Percentiles rank a stretch among this genome's conserved stretches.
Conservation (phyloP, 2,888 invertebrate genomes). For the Volucella bombylans region DNA sequence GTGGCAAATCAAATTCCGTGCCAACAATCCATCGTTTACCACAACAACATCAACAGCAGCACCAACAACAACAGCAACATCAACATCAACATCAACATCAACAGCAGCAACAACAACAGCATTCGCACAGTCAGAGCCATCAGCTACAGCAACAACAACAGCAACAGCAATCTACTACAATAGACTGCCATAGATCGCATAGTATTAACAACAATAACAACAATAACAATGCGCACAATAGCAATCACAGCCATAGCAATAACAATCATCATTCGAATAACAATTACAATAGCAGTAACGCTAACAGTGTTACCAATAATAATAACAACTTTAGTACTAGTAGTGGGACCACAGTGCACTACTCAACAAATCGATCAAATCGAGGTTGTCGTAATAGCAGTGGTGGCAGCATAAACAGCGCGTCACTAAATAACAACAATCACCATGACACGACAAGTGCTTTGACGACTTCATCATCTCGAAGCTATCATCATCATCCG, state of each 20-base stretch:
- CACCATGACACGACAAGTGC: conserved; percentile 60
- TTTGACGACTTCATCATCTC: conserved; percentile 75
- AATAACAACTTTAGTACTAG: conserved; percentile 73
- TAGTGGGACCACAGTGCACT: conserved; percentile 76
- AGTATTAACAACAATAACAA: conserved; percentile 70
- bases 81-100: conserved; percentile 53
- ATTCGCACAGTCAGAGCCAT: conserved; percentile 57
- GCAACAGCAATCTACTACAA: conserved; percentile 73
- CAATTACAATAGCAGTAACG: conserved; percentile 65
- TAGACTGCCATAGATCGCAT: conserved; percentile 75
- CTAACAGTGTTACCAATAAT: conserved; percentile 74
- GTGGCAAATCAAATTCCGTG: conserved; percentile 83
- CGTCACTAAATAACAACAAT: conserved; percentile 75
- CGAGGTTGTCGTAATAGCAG: conserved; percentile 56
- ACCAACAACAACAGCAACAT: conserved; percentile 23
- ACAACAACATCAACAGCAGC: conserved; percentile 80
- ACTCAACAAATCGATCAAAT: conserved; percentile 56
- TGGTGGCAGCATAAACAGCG: conserved; percentile 73
- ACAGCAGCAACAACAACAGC: conserved; percentile 53
- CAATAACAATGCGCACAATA: conserved; percentile 70
- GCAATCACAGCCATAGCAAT: conserved; percentile 63
- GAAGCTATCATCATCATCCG: conserved; percentile 80
- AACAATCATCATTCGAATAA: conserved; percentile 65
- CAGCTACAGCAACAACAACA: conserved; percentile 75
- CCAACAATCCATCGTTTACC: conserved; percentile 88